Base-by-base conservation (phyloP, 2,888 invertebrate species). In the Gymnosoma rotundatum region DNA sequence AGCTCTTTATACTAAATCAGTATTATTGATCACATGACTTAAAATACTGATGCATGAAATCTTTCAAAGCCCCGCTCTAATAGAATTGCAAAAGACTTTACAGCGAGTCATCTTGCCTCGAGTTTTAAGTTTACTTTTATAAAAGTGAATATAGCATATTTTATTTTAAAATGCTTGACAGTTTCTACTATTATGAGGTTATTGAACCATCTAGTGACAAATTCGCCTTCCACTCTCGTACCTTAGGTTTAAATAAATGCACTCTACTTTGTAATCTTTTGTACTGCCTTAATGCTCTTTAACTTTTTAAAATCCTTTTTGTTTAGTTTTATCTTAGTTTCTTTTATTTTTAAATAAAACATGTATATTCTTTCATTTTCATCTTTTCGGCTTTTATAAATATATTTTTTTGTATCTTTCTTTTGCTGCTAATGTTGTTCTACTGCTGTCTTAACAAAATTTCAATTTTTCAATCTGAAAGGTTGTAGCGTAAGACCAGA, bases 401-500 rank as follows among this genome's bases (percentile, higher is more conserved):
- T 48, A 2, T 18, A n/a, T 60, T 76, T 50, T 20, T 45, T 14
- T 20, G 1, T 52, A 18, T 50, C 7, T 56, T 7, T 32, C n/a
- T 21, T 18, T 18, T 6, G 21, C 5, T 58, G 8, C 16, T 16
- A 36, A 66, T 75, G 64, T 52, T 52, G 61, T 58, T 21, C 8
- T 32, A 6, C 8, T 25, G 25, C 0, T 32, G 63, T 69, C 54
- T 78, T 61, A 63, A 50, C 18, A 70, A 75, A 67, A 76, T 75
- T 60, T 48, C 38, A 76, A 74, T 69, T 80, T 84, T 73, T 81
- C 75, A 84, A 73, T 73, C 64, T 70, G 76, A 64, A 69, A 81
- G 78, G 58, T 84, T 84, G 60, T 48, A 18, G 48, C 56, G 1
- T 32, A 74, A 70, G 42, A 69, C 54, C 64, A 18, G 36, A 81